Evolutionary conservation across 1,140 invertebrate genomes (phyloP).

Genomic region (Semibalanus balanoides): DNA sequence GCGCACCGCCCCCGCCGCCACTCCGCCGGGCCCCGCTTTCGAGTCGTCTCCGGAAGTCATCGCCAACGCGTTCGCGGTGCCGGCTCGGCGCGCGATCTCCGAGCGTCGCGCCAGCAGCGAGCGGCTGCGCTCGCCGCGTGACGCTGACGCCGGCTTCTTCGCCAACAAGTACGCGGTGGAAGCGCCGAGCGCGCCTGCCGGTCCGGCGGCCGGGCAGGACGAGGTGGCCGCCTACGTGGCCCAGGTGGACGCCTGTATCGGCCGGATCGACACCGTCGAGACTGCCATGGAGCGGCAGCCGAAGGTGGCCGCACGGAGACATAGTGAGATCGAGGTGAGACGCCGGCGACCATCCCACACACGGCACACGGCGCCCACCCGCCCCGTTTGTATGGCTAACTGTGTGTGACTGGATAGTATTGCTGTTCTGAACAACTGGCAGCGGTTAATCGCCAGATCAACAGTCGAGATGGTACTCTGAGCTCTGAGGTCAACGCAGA

Average conservation of each 20-base stretch:
- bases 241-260: background rate
- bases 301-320: constrained; percentile 4
- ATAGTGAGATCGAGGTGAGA: constrained; percentile 8
- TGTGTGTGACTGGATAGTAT: too few relatives aligned
- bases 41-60: background rate
- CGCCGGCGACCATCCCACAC: background rate
- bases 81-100: too few relatives aligned
- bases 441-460: too few relatives aligned
- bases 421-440: too few relatives aligned
- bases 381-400: too few relatives aligned
- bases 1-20: too few relatives aligned
- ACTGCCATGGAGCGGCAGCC: background rate
- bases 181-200: too few relatives aligned
- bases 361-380: too few relatives aligned
- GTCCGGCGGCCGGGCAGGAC: background rate
- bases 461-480: too few relatives aligned
- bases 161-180: background rate
- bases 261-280: background rate
- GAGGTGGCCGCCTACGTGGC: background rate
- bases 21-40: too few relatives aligned
- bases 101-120: background rate
- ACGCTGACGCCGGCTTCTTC: background rate
- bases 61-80: background rate
- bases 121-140: background rate
- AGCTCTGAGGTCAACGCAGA: too few relatives aligned